Evolutionary conservation across 2,888 invertebrate genomes (phyloP), one percentile per base, ranked within the genome.

Genomic region (Eueremaeus valkanovi): DNA sequence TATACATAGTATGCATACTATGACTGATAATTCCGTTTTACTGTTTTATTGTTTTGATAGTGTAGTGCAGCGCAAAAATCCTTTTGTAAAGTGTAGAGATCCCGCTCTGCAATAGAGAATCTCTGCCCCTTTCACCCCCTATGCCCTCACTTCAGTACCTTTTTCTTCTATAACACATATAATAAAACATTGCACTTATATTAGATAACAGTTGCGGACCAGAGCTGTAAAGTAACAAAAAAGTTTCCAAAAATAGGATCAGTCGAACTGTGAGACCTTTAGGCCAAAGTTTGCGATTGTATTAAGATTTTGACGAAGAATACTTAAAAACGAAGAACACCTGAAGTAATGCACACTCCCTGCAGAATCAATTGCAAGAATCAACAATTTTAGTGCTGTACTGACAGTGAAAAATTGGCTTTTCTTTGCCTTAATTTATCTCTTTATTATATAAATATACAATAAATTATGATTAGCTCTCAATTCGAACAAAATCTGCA

Each of bases 11-110:
- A 45, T 45, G 42, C 36, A 68, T 40, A 68, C 33, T 36, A 27
- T 70, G 70, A 42, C 42, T 70, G 70, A 70, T 70, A 70, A 70
- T 70, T 70, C 70, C 27, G 40, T 70, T 70, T 70, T 70, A 70
- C 45, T 70, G 70, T 70, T 70, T 70, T 70, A 70, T 70, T 70
- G 70, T 70, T 70, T 70, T 70, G 70, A 70, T 70, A 70, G 70
- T 70, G 27, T 24, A 36, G 45, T 16, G 16, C 27, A 42, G 21
- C 45, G 27, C 45, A 70, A 45, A 40, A 70, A 70, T 70, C 70
- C 70, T 70, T 70, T 70, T 70, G 70, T 70, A 27, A 42, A 27
- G n/a, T 42, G 18, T 29, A 31, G 27, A 70, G 66, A 66, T 66
- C 70, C 70, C 68, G 68, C 68, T 68, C 29, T 33, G 29, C 36